Percentiles rank a stretch among this genome's conserved stretches.
Conservation (phyloP, 1,140 invertebrate genomes). For the Andricus grossulariae region DNA sequence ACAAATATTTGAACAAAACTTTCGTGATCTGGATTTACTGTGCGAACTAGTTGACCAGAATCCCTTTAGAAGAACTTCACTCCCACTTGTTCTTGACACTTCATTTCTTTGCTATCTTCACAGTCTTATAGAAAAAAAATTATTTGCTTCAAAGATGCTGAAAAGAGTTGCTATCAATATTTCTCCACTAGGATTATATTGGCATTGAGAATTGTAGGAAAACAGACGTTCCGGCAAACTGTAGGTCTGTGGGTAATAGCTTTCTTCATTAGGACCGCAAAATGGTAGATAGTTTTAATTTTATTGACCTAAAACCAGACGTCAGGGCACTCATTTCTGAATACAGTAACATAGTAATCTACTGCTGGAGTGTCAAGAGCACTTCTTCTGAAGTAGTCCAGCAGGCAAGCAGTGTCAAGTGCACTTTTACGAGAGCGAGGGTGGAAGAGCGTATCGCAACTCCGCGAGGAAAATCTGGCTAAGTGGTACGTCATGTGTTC, state of each 20-base stretch:
- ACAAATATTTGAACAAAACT: constrained; percentile 49
- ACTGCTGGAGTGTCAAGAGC: constrained; percentile 1
- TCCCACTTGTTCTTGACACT: background rate
- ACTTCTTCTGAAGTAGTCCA: constrained; percentile 3
- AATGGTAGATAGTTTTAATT: background rate
- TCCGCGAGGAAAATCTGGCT: background rate
- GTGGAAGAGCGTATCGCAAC: background rate
- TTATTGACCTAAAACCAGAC: background rate
- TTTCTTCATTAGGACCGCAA: background rate
- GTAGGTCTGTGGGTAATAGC: background rate
- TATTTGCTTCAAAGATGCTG: background rate
- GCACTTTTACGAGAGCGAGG: background rate
- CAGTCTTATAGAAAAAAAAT: background rate
- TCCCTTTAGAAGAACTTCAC: background rate
- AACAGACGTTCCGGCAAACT: too few species aligned
- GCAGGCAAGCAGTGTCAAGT: background rate
- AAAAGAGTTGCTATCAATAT: too few species aligned
- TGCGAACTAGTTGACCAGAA: background rate
- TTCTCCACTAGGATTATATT: too few species aligned
- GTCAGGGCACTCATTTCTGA: background rate
- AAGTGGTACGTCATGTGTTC: background rate
- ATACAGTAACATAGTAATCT: constrained; percentile 5
- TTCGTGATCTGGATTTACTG: constrained; percentile 14
- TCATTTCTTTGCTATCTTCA: background rate
- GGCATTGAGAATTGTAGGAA: too few species aligned